Base-by-base conservation (phyloP, 2,113 vertebrate species). In the Zosterops japonicus region DNA sequence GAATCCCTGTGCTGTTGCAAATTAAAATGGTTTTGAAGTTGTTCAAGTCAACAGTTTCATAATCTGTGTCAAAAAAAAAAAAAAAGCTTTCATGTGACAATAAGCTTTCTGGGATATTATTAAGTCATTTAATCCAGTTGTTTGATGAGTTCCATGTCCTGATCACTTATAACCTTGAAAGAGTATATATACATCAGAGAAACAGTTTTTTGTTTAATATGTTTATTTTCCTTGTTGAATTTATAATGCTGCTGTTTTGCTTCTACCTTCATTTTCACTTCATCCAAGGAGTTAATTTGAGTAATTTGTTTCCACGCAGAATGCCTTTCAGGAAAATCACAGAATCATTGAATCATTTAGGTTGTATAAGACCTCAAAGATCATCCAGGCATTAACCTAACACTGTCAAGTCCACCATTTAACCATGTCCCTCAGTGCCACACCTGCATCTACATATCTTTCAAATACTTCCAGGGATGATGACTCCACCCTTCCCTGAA, bases 111-210 rank as follows among this genome's bases (percentile, higher is more conserved):
- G 72, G 68, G 60, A 68, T 44, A 33, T 86, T 71, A 94, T 78
- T 81, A 81, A 94, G 69, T 89, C 35, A 75, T 94, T 92, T 88
- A 93, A 90, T 88, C 59, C 79, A 67, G 44, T 90, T 93, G 42
- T 89, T 92, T 90, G 50, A 56, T 86, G 71, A 88, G 42, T 90
- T 94, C 65, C 42, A 15, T 68, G 39, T 69, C 27, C 47, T 36
- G 46, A 80, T 77, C n/a, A 64, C 52, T 88, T 94, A 59, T 14
- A 88, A 57, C 5, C 23, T 14, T 78, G 55, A 57, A 77, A 93
- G 70, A 86, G 93, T 83, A 81, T 80, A 35, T 76, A 69, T 56
- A 67, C 28, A 68, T 78, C 60, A 93, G 61, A 76, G 57, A 80
- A 88, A 67, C 29, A 27, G 29, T 18, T 85, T 91, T 87, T 71